phyloP scores from a whole-genome alignment of 1,140 invertebrate genomes.

The Drosophila mayri region DNA sequence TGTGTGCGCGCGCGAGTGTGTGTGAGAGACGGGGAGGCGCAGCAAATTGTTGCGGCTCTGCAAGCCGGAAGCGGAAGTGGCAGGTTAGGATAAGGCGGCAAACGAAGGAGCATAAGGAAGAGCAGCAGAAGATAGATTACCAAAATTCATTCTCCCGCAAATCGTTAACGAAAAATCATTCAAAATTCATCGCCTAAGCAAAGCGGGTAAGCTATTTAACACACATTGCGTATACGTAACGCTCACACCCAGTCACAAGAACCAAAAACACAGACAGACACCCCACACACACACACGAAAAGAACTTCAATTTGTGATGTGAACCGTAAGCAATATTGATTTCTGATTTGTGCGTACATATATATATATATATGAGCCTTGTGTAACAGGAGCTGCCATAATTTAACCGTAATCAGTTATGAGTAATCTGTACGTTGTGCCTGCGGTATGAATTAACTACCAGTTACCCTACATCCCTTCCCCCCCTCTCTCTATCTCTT shows the following conservation, averaged over 20 bases:
- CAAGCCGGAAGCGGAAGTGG: constrained; percentile 36
- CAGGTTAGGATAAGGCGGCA: constrained; percentile 23
- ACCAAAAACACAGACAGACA: constrained; percentile 6
- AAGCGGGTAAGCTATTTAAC: constrained; percentile 73
- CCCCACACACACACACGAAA: constrained; percentile 11
- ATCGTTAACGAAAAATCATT: constrained; percentile 73
- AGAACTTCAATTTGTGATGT: constrained; percentile 55
- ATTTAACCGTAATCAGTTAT: constrained; percentile 45
- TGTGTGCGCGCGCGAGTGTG: background rate
- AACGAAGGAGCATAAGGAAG: background rate
- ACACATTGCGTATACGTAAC: constrained; percentile 40
- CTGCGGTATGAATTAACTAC: constrained; percentile 32
- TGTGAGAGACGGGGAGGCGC: constrained; percentile 6
- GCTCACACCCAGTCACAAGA: constrained; percentile 5
- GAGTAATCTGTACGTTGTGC: constrained; percentile 38
- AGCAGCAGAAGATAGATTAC: constrained; percentile 17
- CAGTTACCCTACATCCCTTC: background rate
- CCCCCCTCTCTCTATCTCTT: background rate
- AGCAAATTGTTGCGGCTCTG: constrained; percentile 54
- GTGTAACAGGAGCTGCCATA: constrained; percentile 54
- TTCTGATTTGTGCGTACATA: constrained; percentile 67
- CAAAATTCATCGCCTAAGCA: constrained; percentile 85
- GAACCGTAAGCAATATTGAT: constrained; percentile 63
- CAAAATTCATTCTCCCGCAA: constrained; percentile 58
- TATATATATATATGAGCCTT: constrained; percentile 41